Conservation (phyloP, 2,797 vertebrate species). For the Mus caroli region DNA sequence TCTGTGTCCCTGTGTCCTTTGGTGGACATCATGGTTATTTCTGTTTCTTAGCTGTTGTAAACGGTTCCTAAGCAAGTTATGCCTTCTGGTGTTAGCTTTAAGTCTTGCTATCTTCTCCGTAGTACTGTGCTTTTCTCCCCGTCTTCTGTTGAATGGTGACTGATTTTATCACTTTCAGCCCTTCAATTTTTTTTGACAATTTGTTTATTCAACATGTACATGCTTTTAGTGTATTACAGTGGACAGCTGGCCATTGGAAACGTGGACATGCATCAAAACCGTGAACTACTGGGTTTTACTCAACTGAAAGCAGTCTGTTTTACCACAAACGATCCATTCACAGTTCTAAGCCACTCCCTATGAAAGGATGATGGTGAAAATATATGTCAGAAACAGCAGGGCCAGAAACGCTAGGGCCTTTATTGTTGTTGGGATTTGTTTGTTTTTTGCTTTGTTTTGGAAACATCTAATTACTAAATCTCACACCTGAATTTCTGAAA, state of each 20-base stretch:
- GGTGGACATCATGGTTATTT: not conserved
- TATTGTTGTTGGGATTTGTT: not conserved
- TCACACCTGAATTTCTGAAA: constrained; percentile 20
- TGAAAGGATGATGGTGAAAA: not conserved
- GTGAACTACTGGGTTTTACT: not conserved
- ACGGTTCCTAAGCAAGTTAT: not conserved
- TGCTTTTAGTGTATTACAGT: not conserved
- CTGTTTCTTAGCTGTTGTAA: not conserved
- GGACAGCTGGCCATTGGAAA: not conserved
- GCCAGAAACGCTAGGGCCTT: not conserved
- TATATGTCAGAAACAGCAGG: constrained; percentile 22
- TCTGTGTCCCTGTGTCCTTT: too few species aligned
- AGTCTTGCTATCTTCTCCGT: not conserved
- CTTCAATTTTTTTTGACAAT: not conserved
- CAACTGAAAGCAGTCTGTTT: not conserved
- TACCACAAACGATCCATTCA: not conserved
- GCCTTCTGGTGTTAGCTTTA: not conserved
- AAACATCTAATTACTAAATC: not conserved
- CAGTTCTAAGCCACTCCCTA: not conserved
- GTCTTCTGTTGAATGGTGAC: not conserved
- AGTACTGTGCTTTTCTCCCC: not conserved
- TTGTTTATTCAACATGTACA: not conserved
- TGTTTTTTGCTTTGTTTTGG: not conserved
- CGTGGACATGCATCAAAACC: not conserved
- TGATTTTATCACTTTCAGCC: not conserved